Evolutionary conservation across 2,888 invertebrate genomes (phyloP), one percentile per base, ranked within the genome.

Genomic region (Volucella zonaria): DNA sequence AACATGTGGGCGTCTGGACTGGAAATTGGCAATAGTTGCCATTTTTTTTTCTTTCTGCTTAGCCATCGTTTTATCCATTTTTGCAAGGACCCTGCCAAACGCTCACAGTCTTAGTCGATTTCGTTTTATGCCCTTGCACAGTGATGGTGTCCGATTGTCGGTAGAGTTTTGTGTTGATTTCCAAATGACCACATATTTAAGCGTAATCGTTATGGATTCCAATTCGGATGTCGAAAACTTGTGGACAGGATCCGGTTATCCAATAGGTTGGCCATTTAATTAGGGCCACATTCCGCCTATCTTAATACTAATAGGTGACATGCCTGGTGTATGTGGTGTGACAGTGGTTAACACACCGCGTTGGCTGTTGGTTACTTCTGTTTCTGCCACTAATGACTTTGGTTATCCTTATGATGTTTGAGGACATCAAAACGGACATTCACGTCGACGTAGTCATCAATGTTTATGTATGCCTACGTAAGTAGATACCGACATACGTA

Each of bases 221-320:
- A 38, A 71, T 82, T 49, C 52, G 58, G 66, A 64, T 75, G 79
- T 45, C 62, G 82, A 64, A 79, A 79, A 75, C 79, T 83, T 83
- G 82, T 66, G 79, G 74, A 70, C 79, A 66, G 52, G 40, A 75
- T 70, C 74, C 68, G 82, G 79, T 79, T 79, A 74, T 74, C 79
- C 64, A 74, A 64, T 62, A 49, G 78, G 82, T 74, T 74, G 70
- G 79, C 68, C 79, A 83, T 83, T 79, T 83, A 83, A 83, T 83
- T 79, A 82, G 64, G 49, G 40, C 66, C 31, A 14, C 68, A 61
- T 23, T 14, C 54, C 38, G 61, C 71, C 18, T 38, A 18, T 12
- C 0, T 6, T 49, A 61, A 31, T 61, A 15, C 45, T 66, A 64
- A 59, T 64, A 77, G 62, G 18, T 23, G 18, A 2, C 2, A 23